Percentiles rank a stretch among this genome's conserved stretches.
These are phyloP conservation scores for Dolichotis patagonum DNA, from an alignment of 2,113 vertebrate species.

Conservation along the genomic window DNA sequence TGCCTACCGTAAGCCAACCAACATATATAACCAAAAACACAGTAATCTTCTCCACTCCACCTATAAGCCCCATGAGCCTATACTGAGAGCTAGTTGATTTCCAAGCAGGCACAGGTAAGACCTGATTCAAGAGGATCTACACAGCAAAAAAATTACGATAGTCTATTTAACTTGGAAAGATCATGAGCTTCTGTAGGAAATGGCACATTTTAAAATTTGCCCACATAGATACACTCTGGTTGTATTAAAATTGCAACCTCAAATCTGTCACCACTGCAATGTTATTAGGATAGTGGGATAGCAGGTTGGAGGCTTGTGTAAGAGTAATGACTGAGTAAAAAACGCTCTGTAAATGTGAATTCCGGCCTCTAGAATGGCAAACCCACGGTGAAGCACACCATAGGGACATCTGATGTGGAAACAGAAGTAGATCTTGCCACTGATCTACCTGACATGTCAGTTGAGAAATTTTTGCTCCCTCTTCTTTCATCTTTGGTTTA, in stretches of 20 bases:
- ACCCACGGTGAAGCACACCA: not conserved
- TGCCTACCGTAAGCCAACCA: not conserved
- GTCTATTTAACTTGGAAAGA: not conserved
- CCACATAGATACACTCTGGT: not conserved
- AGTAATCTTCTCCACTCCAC: not conserved
- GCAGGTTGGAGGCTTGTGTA: not conserved
- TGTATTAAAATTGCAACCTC: not conserved
- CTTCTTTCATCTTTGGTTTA: not conserved
- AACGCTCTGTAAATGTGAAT: not conserved
- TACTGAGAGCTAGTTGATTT: not conserved
- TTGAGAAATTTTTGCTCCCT: not conserved
- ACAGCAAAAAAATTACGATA: not conserved
- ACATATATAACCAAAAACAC: not conserved
- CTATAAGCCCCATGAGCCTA: not conserved
- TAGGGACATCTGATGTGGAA: not conserved
- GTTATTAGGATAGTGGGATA: not conserved
- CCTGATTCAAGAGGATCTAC: not conserved
- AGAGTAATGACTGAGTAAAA: not conserved
- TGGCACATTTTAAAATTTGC: not conserved
- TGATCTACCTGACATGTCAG: not conserved
- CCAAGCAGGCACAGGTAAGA: not conserved
- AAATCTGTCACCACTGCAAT: not conserved
- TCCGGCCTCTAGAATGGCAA: not conserved
- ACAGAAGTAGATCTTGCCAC: not conserved
- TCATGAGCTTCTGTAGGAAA: not conserved